Evolutionary conservation across 37 sponge, comb jelly and placozoan species (phyloP).

Genomic region (Petrosia ficiformis): DNA sequence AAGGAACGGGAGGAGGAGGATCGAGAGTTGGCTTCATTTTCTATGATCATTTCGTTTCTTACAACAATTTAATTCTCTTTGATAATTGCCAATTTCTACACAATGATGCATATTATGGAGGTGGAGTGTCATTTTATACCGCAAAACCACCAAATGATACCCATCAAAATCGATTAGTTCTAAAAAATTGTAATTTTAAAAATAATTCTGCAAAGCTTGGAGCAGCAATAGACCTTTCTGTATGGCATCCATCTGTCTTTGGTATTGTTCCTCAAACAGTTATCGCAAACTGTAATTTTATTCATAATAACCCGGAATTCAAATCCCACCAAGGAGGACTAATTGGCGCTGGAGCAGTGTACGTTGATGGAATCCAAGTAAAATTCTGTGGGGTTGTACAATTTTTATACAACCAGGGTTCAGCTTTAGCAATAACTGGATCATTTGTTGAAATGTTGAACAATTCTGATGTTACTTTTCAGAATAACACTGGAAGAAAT

Average conservation of each 20-base stretch:
- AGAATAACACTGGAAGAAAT: slow-evolving; percentile 32
- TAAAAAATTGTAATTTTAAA: slow-evolving; percentile 10
- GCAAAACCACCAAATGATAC: slow-evolving; percentile 36
- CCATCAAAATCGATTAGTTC: slow-evolving; percentile 24
- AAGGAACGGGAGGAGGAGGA: slow-evolving; percentile 37
- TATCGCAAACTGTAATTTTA: slow-evolving; percentile 26
- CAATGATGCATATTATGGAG: slow-evolving; percentile 69
- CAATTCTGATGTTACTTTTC: slow-evolving; percentile 9
- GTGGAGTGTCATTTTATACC: slow-evolving; percentile 43
- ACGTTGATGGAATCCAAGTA: slow-evolving; percentile 45
- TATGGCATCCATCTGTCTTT: slow-evolving; percentile 22
- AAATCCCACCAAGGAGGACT: not conserved
- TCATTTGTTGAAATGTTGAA: slow-evolving; percentile 8
- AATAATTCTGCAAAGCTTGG: slow-evolving; percentile 13
- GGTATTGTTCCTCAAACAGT: slow-evolving; percentile 12
- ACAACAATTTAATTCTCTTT: slow-evolving; percentile 30
- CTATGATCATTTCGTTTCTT: slow-evolving; percentile 37
- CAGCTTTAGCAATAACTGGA: slow-evolving; percentile 47
- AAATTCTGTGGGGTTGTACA: not conserved
- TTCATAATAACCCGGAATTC: slow-evolving; percentile 3
- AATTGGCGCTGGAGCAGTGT: slow-evolving; percentile 19
- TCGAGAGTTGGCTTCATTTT: slow-evolving; percentile 56
- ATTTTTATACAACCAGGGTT: slow-evolving; percentile 19
- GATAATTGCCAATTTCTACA: slow-evolving; percentile 28
- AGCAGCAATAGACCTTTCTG: slow-evolving; percentile 6